A percentile compares a stretch with the other conserved stretches of the same genome.
Conservation (phyloP, 2,113 vertebrate species). For the Sylvietta virens region DNA sequence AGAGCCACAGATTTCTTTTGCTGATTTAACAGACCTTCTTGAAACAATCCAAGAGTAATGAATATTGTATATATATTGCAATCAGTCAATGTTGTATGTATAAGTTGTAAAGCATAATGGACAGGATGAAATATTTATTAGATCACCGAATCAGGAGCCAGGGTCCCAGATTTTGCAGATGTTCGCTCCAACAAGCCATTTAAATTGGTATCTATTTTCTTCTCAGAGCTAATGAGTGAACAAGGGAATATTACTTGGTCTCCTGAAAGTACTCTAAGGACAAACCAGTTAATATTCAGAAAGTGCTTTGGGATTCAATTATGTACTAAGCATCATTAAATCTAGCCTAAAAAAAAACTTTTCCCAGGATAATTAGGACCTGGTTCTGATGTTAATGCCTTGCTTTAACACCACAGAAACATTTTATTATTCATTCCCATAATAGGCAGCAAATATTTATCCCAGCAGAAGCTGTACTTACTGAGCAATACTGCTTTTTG, state of each 20-base stretch:
- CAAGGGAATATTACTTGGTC: constrained; percentile 37
- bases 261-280: constrained; percentile 49
- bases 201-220: constrained; percentile 21
- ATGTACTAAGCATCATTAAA: constrained; percentile 49
- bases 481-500: constrained; percentile 66
- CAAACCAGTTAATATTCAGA: constrained; percentile 51
- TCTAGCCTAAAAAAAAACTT: constrained; percentile 15
- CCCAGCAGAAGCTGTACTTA: constrained; percentile 40
- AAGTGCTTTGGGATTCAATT: constrained; percentile 52
- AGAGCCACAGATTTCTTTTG: neutral
- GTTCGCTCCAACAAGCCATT: constrained; percentile 11
- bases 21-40: neutral
- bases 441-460: neutral
- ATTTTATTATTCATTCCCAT: neutral
- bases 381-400: constrained; percentile 22
- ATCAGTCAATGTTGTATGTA: neutral
- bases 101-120: neutral
- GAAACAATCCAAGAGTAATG: neutral
- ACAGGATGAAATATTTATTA: constrained; percentile 26
- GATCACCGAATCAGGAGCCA: neutral
- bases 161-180: constrained; percentile 11
- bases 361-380: constrained; percentile 24
- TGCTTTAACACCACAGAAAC: constrained; percentile 12
- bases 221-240: neutral
- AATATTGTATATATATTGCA: neutral